Base-by-base conservation (phyloP, 2,797 vertebrate genomes). In the Limnodromus scolopaceus region DNA sequence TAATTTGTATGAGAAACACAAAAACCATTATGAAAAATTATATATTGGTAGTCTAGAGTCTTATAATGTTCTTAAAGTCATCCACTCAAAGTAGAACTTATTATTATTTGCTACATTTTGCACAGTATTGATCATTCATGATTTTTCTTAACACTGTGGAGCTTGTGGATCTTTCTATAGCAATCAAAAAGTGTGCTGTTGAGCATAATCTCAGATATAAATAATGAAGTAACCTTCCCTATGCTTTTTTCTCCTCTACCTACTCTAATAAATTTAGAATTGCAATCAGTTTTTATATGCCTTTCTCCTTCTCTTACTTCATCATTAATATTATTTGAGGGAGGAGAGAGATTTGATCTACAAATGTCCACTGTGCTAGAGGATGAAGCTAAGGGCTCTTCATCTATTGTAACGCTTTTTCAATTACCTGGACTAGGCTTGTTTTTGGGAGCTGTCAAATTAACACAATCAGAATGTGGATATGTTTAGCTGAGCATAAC, bases 301-400 rank as follows among this genome's bases (percentile, higher is more conserved):
- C 69, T 95, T 72, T 79, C n/a, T 69, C 24, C 48, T 89, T 97
- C 95, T 96, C 71, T 72, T 61, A 51, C 46, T 87, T 89, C 71
- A 77, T 71, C 43, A 82, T 82, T 90, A 77, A 34, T 78, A 18
- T 61, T 81, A 5, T 89, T 84, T 89, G 43, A 90, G 65, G 32
- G 53, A 82, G 77, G 41, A 78, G 63, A 43, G 19, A 84, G 38
- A 92, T 84, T 77, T 97, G 36, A 58, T 89, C 82, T 85, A 89
- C 36, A 91, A 81, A 71, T 64, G 28, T 92, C 43, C 41, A 16
- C 55, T 69, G 16, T 53, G 28, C 6, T 84, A 84, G 46, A 91
- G 54, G 64, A 78, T 9, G 10, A 43, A 96, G 41, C 9, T 68
- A 58, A 74, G 7, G 16, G 13, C 15, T 92, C 34, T 84, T 93